Evolutionary conservation across 2,113 vertebrate genomes (phyloP).

Genomic region (Himantopus leucocephalus): DNA sequence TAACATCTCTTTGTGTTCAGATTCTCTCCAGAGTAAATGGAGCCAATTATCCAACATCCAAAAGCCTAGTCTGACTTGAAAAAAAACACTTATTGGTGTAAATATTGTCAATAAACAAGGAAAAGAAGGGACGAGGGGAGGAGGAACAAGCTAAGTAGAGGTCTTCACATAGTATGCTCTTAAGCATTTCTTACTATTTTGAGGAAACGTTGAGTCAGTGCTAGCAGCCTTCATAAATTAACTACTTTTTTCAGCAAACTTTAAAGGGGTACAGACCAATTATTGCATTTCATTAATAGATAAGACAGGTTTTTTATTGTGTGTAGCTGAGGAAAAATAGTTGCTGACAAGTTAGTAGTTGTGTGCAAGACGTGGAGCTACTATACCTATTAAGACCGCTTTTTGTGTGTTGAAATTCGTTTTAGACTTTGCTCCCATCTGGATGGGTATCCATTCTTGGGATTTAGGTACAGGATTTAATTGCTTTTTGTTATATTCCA

Average conservation of each 20-base stretch:
- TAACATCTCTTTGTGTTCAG: background rate
- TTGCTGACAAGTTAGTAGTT: background rate
- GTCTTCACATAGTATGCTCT: background rate
- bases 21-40: background rate
- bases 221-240: background rate
- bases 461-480: background rate
- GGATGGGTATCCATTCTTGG: background rate
- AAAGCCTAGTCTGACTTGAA: background rate
- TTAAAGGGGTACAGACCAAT: background rate
- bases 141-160: background rate
- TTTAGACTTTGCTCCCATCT: background rate
- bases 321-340: background rate
- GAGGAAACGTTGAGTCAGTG: background rate
- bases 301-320: background rate
- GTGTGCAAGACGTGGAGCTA: background rate
- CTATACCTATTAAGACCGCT: accelerated
- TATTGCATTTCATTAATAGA: background rate
- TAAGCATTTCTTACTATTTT: background rate
- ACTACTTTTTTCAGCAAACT: background rate
- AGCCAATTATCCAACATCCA: background rate
- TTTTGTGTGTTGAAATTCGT: background rate
- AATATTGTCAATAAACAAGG: background rate
- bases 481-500: background rate
- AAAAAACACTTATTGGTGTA: background rate
- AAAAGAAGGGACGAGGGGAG: background rate